Evolutionary conservation across 1,140 invertebrate genomes (phyloP).

Genomic region (Apolygus lucorum): DNA sequence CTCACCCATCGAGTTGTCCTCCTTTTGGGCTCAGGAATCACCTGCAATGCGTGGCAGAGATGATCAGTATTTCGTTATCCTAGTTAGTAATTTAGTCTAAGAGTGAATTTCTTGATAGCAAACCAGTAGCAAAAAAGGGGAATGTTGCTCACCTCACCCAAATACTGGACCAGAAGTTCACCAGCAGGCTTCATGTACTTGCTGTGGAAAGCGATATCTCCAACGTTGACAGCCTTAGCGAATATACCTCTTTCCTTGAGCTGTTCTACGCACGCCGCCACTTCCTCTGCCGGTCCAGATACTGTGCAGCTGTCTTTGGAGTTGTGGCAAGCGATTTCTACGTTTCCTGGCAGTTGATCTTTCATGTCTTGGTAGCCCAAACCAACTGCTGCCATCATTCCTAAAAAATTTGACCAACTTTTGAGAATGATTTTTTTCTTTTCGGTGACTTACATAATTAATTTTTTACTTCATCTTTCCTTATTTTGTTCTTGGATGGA

Average conservation of each 20-base stretch:
- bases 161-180: constrained; percentile 59
- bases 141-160: constrained; percentile 55
- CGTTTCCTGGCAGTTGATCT: constrained; percentile 49
- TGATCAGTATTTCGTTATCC: too few species aligned
- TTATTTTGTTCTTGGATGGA: too few species aligned
- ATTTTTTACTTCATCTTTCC: too few species aligned
- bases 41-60: constrained; percentile 36
- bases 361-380: constrained; percentile 43
- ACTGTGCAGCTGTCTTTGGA: constrained; percentile 57
- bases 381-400: constrained; percentile 49
- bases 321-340: constrained; percentile 65
- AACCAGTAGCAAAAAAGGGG: too few species aligned
- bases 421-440: too few species aligned
- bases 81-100: too few species aligned
- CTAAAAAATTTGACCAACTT: background rate
- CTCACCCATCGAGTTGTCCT: constrained; percentile 52
- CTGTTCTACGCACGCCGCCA: constrained; percentile 39
- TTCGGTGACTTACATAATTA: too few species aligned
- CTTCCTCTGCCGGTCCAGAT: constrained; percentile 52
- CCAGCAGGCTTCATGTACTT: constrained; percentile 61
- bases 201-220: constrained; percentile 67
- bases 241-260: constrained; percentile 64
- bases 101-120: too few species aligned
- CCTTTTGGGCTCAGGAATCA: constrained; percentile 44
- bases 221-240: constrained; percentile 57